Base-by-base conservation (phyloP, 2,113 vertebrate genomes). In the Hippocampus barbouri region DNA sequence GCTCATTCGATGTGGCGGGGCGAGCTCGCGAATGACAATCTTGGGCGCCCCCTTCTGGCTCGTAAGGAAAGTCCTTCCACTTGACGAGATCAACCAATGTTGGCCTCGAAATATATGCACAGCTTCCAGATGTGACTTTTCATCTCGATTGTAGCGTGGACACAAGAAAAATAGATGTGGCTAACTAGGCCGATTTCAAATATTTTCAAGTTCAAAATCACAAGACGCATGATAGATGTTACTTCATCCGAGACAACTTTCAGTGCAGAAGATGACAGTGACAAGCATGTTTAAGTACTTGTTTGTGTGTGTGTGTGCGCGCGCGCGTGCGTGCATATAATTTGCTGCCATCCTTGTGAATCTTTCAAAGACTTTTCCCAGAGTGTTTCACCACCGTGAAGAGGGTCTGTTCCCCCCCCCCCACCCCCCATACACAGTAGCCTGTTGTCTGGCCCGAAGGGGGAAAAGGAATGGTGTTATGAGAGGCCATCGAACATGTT, bases 21-120 rank as follows among this genome's bases (percentile, higher is more conserved):
- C 16, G 6, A n/a, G 25, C 14, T 75, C 14, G 45, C 8, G 81
- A 85, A 79, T 68, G 0, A 71, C 69, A 70, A 85, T 89, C 87
- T 89, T 64, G 79, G 81, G 84, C 82, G 87, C 91, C 91, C 88
- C 87, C 91, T 89, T 60, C 87, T 90, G 91, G 79, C 0, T 69
- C 60, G 47, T 18, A 43, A 43, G 15, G 3, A 65, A 43, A 15
- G 0, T 23, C n/a, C 12, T 30, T 8, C 2, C 8, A 20, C 10
- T 14, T 10, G 12, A 23, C 11, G 11, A 25, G 8, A n/a, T 8
- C 25, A 60, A 34, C 16, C 25, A 60, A 34, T 8, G 25, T 30
- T 34, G 11, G 27, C 59, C 15, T 60, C 14, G 16, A 60, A 60
- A 60, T 60, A 34, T 6, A 60, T 60, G 5, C 6, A 60, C 5